phyloP scores from a whole-genome alignment of 1,140 invertebrate genomes.

The Bombus confusus region DNA sequence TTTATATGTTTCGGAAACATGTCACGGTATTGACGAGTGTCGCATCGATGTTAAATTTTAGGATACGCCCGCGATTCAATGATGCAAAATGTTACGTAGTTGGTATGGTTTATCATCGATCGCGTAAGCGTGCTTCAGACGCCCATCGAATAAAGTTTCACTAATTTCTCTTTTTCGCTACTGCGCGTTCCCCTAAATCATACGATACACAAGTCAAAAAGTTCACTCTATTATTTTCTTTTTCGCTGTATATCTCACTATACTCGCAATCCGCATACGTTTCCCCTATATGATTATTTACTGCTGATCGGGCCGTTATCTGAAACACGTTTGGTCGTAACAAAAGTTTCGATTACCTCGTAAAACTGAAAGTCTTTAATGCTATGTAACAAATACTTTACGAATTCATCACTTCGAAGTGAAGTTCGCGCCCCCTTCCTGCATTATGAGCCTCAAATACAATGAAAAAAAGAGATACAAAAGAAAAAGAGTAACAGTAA shows the following conservation, averaged over 20 bases:
- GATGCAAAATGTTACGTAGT: conserved; percentile 20
- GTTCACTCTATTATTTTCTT: background rate
- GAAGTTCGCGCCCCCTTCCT: conserved; percentile 55
- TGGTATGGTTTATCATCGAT: background rate
- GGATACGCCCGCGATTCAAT: conserved; percentile 3
- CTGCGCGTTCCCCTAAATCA: background rate
- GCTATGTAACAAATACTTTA: conserved; percentile 25
- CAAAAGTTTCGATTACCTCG: conserved; percentile 22
- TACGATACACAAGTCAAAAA: background rate
- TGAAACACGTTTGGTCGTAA: conserved; percentile 45
- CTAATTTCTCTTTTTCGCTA: background rate
- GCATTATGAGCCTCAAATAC: conserved; percentile 26
- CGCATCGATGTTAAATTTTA: conserved; percentile 11
- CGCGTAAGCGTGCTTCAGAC: background rate
- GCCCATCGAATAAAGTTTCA: conserved; percentile 6
- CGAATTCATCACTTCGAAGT: conserved; percentile 46
- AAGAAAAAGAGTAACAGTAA: conserved; percentile 2
- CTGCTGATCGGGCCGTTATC: conserved; percentile 25
- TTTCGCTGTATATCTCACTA: background rate
- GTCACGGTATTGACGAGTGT: background rate
- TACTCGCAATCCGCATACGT: conserved; percentile 6
- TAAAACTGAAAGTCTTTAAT: conserved; percentile 28
- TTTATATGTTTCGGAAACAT: conserved; percentile 28
- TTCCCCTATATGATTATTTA: conserved; percentile 22
- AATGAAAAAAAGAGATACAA: conserved; percentile 14